These are phyloP conservation scores for Melanotaenia parkinsoni DNA, from an alignment of 2,797 vertebrate species.

Conservation along the genomic window DNA sequence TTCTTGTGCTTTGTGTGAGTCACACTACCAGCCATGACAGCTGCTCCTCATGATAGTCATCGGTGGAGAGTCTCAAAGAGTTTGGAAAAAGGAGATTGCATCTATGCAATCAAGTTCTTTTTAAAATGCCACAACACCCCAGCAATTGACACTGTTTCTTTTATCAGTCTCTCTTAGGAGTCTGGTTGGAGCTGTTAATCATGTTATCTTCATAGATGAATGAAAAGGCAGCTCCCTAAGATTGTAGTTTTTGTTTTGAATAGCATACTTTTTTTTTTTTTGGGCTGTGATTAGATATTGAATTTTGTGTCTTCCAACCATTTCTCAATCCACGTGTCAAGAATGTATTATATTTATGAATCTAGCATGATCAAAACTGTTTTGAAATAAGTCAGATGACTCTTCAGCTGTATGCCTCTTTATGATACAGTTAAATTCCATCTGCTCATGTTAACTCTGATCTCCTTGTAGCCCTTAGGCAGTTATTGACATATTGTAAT, in stretches of 20 bases:
- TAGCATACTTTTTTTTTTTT: neutral
- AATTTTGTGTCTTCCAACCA: slow-evolving; percentile 1
- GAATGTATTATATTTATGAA: slow-evolving; percentile 9
- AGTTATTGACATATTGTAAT: slow-evolving; percentile 14
- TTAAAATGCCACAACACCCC: slow-evolving; percentile 51
- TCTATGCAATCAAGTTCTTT: slow-evolving; percentile 70
- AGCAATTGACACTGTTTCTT: slow-evolving; percentile 29
- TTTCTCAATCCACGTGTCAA: neutral
- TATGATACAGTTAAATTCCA: slow-evolving; percentile 16
- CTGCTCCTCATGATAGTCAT: slow-evolving; percentile 62
- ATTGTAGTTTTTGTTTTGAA: slow-evolving; percentile 10
- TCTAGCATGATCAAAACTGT: neutral
- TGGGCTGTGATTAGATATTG: neutral
- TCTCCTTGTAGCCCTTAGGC: slow-evolving; percentile 28
- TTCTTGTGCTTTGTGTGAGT: slow-evolving; percentile 66
- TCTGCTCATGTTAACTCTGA: slow-evolving; percentile 7
- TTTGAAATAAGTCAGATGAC: neutral
- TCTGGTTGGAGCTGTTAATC: slow-evolving; percentile 43
- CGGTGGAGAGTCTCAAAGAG: slow-evolving; percentile 59
- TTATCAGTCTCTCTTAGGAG: slow-evolving; percentile 3
- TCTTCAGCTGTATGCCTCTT: neutral
- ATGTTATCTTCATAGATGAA: slow-evolving; percentile 43
- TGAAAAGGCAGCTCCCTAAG: slow-evolving; percentile 18
- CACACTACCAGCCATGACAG: slow-evolving; percentile 64
- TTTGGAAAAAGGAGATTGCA: slow-evolving; percentile 64